These are phyloP conservation scores for Napeogenes inachia DNA, from an alignment of 2,888 invertebrate species.

Conservation along the genomic window DNA sequence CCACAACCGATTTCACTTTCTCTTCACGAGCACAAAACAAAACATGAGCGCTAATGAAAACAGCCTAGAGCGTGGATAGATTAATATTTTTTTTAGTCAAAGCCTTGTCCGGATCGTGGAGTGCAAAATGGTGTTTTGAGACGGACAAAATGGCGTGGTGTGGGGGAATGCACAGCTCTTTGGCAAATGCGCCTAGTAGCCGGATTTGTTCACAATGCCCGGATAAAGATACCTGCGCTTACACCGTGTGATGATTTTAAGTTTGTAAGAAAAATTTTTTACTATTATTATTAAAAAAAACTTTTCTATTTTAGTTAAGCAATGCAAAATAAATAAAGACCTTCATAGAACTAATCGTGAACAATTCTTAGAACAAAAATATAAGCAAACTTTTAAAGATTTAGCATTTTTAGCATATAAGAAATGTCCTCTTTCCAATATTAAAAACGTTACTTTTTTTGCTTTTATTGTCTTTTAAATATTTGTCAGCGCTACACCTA, in stretches of 20 bases:
- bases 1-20: slow-evolving; percentile 23
- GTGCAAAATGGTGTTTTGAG: slow-evolving; percentile 69
- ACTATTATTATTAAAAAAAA: too few species aligned
- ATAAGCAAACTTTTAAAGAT: too few species aligned
- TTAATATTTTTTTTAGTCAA: slow-evolving; percentile 36
- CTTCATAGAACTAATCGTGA: too few species aligned
- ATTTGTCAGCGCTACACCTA: not conserved
- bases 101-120: slow-evolving; percentile 39
- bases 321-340: too few species aligned
- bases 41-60: slow-evolving; percentile 29
- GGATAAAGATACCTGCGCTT: slow-evolving; percentile 45
- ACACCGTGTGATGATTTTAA: slow-evolving; percentile 37
- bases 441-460: not conserved
- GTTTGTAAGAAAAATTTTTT: not conserved
- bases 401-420: too few species aligned
- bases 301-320: too few species aligned
- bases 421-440: too few species aligned
- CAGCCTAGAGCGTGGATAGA: slow-evolving; percentile 30
- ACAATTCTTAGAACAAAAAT: too few species aligned
- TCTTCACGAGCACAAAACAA: not conserved
- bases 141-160: slow-evolving; percentile 54
- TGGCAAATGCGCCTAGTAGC: slow-evolving; percentile 63
- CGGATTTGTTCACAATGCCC: slow-evolving; percentile 59
- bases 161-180: slow-evolving; percentile 57
- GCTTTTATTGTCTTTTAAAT: not conserved